Evolutionary conservation across 2,888 invertebrate genomes (phyloP).

Genomic region (Cantharis flavilabris): DNA sequence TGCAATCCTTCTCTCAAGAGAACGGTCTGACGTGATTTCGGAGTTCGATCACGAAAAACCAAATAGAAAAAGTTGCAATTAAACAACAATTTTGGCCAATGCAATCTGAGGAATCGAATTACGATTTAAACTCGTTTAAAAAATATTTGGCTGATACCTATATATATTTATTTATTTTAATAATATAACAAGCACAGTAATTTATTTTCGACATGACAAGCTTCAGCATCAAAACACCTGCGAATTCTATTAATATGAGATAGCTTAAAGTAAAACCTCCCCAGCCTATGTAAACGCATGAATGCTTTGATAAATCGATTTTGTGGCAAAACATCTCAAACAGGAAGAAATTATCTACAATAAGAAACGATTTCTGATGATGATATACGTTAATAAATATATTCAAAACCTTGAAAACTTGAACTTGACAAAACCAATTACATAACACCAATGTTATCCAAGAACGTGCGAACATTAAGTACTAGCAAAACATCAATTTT

Average conservation of each 20-base stretch:
- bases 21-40: not conserved
- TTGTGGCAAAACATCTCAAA: not conserved
- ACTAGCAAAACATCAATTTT: not conserved
- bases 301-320: not conserved
- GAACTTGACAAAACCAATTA: not conserved
- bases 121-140: not conserved
- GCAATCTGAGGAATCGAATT: slow-evolving; percentile 4
- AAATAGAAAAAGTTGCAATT: slow-evolving; percentile 5
- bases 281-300: not conserved
- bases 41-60: slow-evolving; percentile 6
- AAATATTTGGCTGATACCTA: not conserved
- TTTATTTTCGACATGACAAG: not conserved
- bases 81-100: slow-evolving; percentile 8
- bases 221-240: not conserved
- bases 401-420: not conserved
- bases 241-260: not conserved
- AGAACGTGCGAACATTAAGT: not conserved
- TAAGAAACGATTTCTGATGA: not conserved
- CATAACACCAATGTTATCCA: not conserved
- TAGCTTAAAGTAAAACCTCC: not conserved
- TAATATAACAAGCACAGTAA: not conserved
- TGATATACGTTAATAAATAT: not conserved
- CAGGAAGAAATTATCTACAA: not conserved
- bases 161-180: not conserved
- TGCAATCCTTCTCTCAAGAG: not conserved